A percentile compares a stretch with the other conserved stretches of the same genome.
Evolutionary conservation across 2,113 vertebrate genomes (phyloP).

Genomic region (Blennius ocellaris): DNA sequence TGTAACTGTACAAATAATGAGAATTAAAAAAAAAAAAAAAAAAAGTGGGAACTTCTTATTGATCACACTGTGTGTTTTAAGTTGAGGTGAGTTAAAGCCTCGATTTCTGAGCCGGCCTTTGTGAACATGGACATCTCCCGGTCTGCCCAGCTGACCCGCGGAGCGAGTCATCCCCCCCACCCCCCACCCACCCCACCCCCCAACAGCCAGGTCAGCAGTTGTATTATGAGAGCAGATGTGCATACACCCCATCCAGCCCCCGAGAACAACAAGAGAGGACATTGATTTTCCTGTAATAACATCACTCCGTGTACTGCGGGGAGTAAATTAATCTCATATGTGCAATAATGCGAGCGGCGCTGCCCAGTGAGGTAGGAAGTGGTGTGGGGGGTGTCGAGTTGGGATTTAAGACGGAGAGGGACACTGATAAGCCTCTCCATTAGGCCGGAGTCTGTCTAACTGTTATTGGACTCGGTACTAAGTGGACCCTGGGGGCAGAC

Average conservation of each 20-base stretch:
- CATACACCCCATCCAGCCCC: conserved; percentile 67
- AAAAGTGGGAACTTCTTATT: too few species aligned
- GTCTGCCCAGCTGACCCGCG: conserved; percentile 49
- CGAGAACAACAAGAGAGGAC: conserved; percentile 77
- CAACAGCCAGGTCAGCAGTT: conserved; percentile 83
- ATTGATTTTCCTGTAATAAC: conserved; percentile 83
- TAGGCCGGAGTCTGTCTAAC: conserved; percentile 59
- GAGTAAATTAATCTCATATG: conserved; percentile 78
- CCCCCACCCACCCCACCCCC: conserved; percentile 47
- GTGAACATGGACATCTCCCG: conserved; percentile 3
- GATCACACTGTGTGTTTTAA: too few species aligned
- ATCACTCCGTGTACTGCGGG: conserved; percentile 68
- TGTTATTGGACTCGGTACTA: conserved; percentile 71
- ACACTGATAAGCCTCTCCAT: conserved; percentile 71
- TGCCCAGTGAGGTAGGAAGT: conserved; percentile 66
- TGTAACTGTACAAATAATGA: conserved; percentile 42
- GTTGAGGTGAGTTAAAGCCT: too few species aligned
- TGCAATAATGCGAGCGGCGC: conserved; percentile 70
- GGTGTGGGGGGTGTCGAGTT: not conserved
- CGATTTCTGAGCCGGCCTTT: conserved; percentile 30
- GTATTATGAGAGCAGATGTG: conserved; percentile 83
- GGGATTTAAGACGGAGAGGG: conserved; percentile 39
- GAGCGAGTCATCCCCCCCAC: too few species aligned
- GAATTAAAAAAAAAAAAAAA: too few species aligned
- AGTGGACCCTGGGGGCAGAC: conserved; percentile 62